Evolutionary conservation across 2,888 invertebrate genomes (phyloP), one percentile per base, ranked within the genome.

Genomic region (Mesopsocus fuscifrons): DNA sequence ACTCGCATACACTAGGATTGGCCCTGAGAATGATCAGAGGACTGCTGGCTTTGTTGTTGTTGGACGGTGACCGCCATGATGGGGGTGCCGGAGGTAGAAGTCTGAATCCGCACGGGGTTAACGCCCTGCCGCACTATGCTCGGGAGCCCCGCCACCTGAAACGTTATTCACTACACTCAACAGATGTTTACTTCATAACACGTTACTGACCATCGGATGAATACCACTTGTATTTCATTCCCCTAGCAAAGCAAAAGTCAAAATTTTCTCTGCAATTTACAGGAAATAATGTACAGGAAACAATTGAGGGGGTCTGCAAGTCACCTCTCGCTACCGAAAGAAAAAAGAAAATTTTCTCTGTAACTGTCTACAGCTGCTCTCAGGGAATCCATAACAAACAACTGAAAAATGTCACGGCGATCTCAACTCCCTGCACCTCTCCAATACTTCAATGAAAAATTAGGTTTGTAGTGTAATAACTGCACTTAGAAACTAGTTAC

Each of bases 41-140:
- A 6, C 6, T 11, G 26, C 11, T 6, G 49, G 23, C 44, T 49
- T 26, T 61, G 53, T 2, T 56, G 59, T 43, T 66, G 64, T 48
- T 71, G 71, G 6, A 71, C 68, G 11, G 68, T 64, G 15, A 74
- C 73, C 3, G 72, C 67, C 6, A 75, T 64, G 20, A 71, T 56
- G 23, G 69, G 69, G 5, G 67, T 63, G 30, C 64, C 57, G 43
- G 58, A 59, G 20, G 51, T 45, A 4, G 53, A 42, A 17, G 71
- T 64, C 56, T 74, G 69, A 48, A 72, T 62, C 41, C 70, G 66
- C 20, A 74, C 72, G 45, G 72, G 75, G 54, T 70, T 72, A 3
- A 67, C 60, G 48, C 62, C 66, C 50, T 70, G 69, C 2, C 69
- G 57, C 23, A 61, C 59, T 3, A 55, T 52, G 16, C 60, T 56